These are phyloP conservation scores for Abscondita cerata DNA, from an alignment of 2,888 invertebrate genomes.

Conservation along the genomic window DNA sequence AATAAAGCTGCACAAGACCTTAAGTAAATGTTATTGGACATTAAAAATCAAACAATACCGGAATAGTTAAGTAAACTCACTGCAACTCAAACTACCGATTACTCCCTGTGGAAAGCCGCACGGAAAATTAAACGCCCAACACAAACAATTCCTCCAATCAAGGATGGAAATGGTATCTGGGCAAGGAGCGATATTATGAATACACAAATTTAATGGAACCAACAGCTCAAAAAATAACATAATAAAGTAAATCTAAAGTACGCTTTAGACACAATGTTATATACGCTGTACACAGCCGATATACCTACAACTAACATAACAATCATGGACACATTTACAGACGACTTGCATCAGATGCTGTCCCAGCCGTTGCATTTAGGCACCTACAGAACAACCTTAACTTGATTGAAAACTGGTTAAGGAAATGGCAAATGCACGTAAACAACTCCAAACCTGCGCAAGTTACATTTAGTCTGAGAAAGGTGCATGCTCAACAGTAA, in stretches of 20 bases:
- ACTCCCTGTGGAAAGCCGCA: not conserved
- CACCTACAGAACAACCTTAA: no score
- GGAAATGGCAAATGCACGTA: not conserved
- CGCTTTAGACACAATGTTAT: slow-evolving; percentile 12
- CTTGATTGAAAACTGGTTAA: no score
- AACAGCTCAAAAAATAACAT: not conserved
- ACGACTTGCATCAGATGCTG: no score
- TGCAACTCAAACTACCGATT: not conserved
- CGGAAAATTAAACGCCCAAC: not conserved
- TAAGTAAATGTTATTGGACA: no score
- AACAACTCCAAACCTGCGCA: slow-evolving; percentile 8
- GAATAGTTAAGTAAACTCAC: no score
- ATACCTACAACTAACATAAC: slow-evolving; percentile 24
- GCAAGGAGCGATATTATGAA: not conserved
- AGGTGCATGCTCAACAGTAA: no score
- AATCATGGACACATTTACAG: slow-evolving; percentile 36
- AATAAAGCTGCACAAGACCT: no score
- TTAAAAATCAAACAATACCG: no score
- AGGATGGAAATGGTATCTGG: not conserved
- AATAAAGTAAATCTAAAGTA: slow-evolving; percentile 6
- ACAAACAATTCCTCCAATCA: not conserved
- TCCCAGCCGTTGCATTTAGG: no score
- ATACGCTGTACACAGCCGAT: slow-evolving; percentile 33
- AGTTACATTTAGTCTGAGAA: not conserved
- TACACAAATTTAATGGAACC: not conserved